Conservation (phyloP, 2,888 invertebrate species). For the Galeopsomyia nigrocyanea region DNA sequence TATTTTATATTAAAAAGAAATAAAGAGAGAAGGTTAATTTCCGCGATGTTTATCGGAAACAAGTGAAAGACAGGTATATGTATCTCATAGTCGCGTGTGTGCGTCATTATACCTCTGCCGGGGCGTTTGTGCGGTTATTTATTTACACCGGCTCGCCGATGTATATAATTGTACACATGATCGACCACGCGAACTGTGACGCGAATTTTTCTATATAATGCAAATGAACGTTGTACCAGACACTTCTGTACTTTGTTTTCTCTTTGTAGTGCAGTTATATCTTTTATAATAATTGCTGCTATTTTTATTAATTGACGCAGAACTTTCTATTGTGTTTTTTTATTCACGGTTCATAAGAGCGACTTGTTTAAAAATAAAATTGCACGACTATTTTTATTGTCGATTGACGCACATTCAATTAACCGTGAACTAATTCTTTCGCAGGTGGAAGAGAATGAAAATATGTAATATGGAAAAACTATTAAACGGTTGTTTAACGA, state of each 20-base stretch:
- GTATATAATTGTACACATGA: not conserved
- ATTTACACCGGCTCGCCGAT: conserved; percentile 41
- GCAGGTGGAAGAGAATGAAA: too few relatives aligned
- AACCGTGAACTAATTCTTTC: not conserved
- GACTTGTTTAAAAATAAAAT: not conserved
- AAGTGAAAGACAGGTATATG: conserved; percentile 27
- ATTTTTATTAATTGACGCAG: too few relatives aligned
- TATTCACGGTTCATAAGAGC: too few relatives aligned
- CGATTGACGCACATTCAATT: conserved; percentile 15
- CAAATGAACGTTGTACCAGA: not conserved
- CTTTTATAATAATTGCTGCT: too few relatives aligned
- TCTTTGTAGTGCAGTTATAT: not conserved
- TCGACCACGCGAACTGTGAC: not conserved
- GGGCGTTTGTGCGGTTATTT: conserved; percentile 48
- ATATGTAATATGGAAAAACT: too few relatives aligned
- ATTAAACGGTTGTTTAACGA: too few relatives aligned
- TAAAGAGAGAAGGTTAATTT: too few relatives aligned
- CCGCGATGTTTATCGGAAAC: conserved; percentile 38
- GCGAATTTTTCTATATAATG: conserved; percentile 1
- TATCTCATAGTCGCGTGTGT: conserved; percentile 48
- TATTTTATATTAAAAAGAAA: too few relatives aligned
- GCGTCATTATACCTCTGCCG: conserved; percentile 48
- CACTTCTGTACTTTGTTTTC: not conserved
- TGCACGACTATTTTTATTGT: not conserved
- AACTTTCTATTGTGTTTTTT: too few relatives aligned